Evolutionary conservation across 2,797 vertebrate species (phyloP).

Genomic region (Fistularia commersonii): DNA sequence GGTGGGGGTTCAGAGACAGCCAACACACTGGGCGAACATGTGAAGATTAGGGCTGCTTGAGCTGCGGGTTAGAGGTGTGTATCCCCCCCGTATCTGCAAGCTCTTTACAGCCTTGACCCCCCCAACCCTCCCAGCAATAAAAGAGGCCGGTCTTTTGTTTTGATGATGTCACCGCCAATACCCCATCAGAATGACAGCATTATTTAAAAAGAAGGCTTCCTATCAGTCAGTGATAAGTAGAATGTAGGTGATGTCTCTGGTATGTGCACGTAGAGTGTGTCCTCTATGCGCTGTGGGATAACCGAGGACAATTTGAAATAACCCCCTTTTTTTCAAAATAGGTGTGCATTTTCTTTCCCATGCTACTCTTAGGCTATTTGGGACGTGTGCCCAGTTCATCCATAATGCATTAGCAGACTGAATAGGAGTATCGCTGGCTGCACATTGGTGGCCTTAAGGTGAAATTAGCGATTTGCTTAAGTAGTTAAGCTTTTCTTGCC

Average conservation of each 20-base stretch:
- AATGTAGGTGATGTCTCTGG: too few relatives aligned
- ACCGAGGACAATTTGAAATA: slow-evolving; percentile 72
- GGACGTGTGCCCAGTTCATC: slow-evolving; percentile 87
- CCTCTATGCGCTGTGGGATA: slow-evolving; percentile 29
- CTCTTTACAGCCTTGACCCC: slow-evolving; percentile 2
- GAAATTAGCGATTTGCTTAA: slow-evolving; percentile 99
- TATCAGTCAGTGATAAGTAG: too few relatives aligned
- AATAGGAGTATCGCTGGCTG: slow-evolving; percentile 94
- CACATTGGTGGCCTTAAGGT: slow-evolving; percentile 99
- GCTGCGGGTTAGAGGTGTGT: slow-evolving; percentile 38
- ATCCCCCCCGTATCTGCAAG: slow-evolving; percentile 1
- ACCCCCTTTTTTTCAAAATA: slow-evolving; percentile 67
- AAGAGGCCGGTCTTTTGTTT: too few relatives aligned
- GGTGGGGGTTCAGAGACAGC: slow-evolving; percentile 14
- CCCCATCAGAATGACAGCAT: too few relatives aligned
- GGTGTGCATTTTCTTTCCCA: slow-evolving; percentile 80
- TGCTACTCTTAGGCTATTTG: slow-evolving; percentile 77
- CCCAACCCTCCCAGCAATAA: too few relatives aligned
- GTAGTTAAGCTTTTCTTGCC: slow-evolving; percentile 97
- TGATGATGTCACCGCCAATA: too few relatives aligned
- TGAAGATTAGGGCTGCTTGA: slow-evolving; percentile 38
- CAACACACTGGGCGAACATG: slow-evolving; percentile 35
- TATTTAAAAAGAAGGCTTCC: background rate
- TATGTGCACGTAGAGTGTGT: slow-evolving; percentile 2
- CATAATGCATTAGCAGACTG: slow-evolving; percentile 99